Evolutionary conservation across 2,797 vertebrate species (phyloP).

Genomic region (Tragelaphus eurycerus): DNA sequence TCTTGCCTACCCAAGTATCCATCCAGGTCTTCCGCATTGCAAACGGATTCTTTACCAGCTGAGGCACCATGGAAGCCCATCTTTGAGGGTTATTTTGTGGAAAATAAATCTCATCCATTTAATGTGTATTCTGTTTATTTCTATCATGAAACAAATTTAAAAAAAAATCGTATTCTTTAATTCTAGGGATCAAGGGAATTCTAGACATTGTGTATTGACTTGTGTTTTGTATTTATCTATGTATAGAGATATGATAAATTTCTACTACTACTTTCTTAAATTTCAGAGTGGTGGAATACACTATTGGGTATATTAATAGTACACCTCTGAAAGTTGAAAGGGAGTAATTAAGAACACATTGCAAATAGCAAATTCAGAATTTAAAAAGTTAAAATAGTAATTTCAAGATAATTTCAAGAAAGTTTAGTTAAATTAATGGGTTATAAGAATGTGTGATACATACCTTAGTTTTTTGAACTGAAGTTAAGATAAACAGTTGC

Average conservation of each 20-base stretch:
- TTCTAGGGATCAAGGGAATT: neutral
- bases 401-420: neutral
- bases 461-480: neutral
- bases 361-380: slow-evolving; percentile 34
- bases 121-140: neutral
- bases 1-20: neutral
- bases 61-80: neutral
- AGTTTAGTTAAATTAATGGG: slow-evolving; percentile 4
- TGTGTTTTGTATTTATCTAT: slow-evolving; percentile 10
- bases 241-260: neutral
- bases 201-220: slow-evolving; percentile 4
- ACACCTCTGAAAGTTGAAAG: slow-evolving; percentile 2
- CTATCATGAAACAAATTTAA: neutral
- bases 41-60: neutral
- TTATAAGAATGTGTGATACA: neutral
- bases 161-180: neutral
- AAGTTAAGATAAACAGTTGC: neutral
- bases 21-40: neutral
- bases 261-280: neutral
- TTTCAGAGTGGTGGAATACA: neutral
- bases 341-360: neutral
- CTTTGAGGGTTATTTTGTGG: neutral
- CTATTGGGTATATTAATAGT: neutral
- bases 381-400: slow-evolving; percentile 5
- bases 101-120: slow-evolving; percentile 1